Evolutionary conservation across 2,888 invertebrate species (phyloP), one percentile per base, ranked within the genome.

Genomic region (Euplexia lucipara): DNA sequence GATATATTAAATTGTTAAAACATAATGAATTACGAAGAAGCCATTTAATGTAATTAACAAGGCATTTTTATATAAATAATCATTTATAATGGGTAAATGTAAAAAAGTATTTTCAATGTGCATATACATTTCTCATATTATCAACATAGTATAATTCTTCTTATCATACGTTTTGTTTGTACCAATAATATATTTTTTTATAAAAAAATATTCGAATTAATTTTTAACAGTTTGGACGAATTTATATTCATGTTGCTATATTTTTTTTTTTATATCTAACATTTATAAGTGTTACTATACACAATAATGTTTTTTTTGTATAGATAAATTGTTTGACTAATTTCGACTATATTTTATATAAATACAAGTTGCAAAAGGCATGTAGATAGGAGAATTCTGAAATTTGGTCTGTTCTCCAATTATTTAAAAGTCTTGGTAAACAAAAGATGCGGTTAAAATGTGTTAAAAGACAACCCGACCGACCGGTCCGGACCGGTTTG

Each of bases 121-220:
- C 42, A 67, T 18, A 69, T 60, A 59, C 45, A 47, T 52, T 61
- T 70, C 62, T 70, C 69, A 58, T 20, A 37, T 3, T 49, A 51
- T 39, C 26, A 67, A 67, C 60, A 51, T 39, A 45, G 49, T 51
- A 9, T 30, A 20, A 22, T 45, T 32, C 32, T 62, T 34, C 34
- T 41, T 47, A 35, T 3, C 34, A 10, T 2, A 45, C 3, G 1
- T 9, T n/a, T 41, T 52, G 35, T 63, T 70, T 59, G 58, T 70
- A 70, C 64, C 63, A 59, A 75, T 59, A 56, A 52, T 56, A 59
- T 47, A 63, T 54, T 51, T 54, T 63, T 63, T 47, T 69, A 69
- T 63, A 59, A 73, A 72, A n/a, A 67, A 75, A 73, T 73, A 73
- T 75, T 73, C 63, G 58, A 75, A 47, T 61, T 0, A 32, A 6